Evolutionary conservation across 2,888 invertebrate genomes (phyloP), one percentile per base, ranked within the genome.

Genomic region (Torymus tubicola): DNA sequence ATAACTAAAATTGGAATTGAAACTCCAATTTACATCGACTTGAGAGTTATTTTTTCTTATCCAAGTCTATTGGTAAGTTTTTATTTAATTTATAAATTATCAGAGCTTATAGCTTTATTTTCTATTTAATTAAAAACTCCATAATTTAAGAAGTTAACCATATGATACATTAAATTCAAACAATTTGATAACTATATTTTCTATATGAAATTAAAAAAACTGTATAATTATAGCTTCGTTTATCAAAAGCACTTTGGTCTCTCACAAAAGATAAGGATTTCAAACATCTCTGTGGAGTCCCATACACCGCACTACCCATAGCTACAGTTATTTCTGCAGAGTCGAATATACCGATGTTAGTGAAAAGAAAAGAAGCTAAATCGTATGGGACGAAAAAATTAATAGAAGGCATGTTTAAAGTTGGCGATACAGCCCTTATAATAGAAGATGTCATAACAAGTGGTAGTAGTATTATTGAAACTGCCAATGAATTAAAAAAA

Each of bases 11-110:
- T 96, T 87, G 99, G 99, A 2, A 93, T 97, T 60, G 94, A 94
- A 90, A 98, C 98, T 12, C 99, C 99, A 0, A 94, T 99, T 75
- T 99, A 99, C 91, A 96, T 99, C 90, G 99, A 99, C 92, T 92
- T 99, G 80, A 94, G 99, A 86, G 95, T 97, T 70, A 95, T 99
- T 85, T 95, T 99, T 71, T 97, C 98, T 79, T 95, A 96, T 89
- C 98, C 99, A 0, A 93, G 94, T 87, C 91, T 99, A 79, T 93
- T 99, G 95, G 98, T 97, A 92, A 92, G 93, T 79, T 65, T 60
- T 42, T 42, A 42, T 42, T 42, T 42, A 42, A 42, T 42, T 42
- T 42, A 42, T 42, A 42, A 42, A 42, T 42, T 8, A 42, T 8
- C 5, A 0, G 5, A 8, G 10, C 8, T 42, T 42, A 42, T 42